A percentile compares a stretch with the other conserved stretches of the same genome.
Conservation (phyloP, 2,797 vertebrate genomes). For the Cynopterus sphinx region DNA sequence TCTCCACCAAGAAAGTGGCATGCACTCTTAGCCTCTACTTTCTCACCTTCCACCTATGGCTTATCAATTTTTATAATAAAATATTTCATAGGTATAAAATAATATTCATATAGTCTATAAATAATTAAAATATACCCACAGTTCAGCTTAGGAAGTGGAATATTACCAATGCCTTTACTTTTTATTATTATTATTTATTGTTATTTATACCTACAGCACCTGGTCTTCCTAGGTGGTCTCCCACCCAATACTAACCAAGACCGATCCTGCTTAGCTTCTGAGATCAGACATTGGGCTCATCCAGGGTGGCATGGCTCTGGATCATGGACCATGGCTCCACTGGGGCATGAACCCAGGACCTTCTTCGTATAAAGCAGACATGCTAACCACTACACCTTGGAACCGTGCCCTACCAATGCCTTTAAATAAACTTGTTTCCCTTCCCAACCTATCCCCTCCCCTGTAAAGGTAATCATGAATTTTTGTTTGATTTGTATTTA, state of each 20-base stretch:
- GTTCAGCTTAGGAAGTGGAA: not conserved
- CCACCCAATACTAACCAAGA: too few relatives aligned
- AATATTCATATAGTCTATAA: not conserved
- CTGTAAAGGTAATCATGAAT: not conserved
- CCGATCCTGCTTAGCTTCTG: too few relatives aligned
- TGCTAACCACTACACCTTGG: too few relatives aligned
- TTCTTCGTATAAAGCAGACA: too few relatives aligned
- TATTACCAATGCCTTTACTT: not conserved
- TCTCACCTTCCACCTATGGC: not conserved
- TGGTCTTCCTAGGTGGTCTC: too few relatives aligned
- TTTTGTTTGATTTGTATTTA: not conserved
- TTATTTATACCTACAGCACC: too few relatives aligned
- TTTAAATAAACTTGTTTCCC: not conserved
- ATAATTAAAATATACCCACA: not conserved
- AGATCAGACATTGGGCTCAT: too few relatives aligned
- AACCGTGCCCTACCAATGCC: not conserved
- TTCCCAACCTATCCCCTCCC: not conserved
- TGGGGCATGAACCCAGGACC: too few relatives aligned
- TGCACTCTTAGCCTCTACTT: not conserved
- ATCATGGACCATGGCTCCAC: too few relatives aligned
- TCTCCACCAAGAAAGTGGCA: not conserved
- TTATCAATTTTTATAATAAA: not conserved
- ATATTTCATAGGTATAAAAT: not conserved
- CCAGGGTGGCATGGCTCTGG: too few relatives aligned
- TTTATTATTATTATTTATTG: too few relatives aligned